Base-by-base conservation (phyloP, 2,113 vertebrate genomes). In the Corythoichthys intestinalis region DNA sequence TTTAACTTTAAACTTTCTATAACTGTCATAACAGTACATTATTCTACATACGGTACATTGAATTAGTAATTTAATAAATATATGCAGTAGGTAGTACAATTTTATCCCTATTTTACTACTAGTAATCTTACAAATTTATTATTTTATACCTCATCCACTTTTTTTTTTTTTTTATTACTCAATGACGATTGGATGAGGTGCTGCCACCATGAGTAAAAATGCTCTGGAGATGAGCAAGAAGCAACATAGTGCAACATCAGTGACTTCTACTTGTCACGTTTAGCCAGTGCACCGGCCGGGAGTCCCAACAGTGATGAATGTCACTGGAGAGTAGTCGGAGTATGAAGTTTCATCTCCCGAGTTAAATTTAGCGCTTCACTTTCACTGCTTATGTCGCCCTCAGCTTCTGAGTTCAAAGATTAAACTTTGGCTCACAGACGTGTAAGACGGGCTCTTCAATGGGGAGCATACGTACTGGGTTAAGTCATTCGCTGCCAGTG, bases 351-450 rank as follows among this genome's bases (percentile, higher is more conserved):
- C 91, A 80, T 65, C 17, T 67, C 77, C 70, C 53, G 69, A 68
- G 86, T 89, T 93, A 93, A 91, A 87, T 91, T 88, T 93, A 93
- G 89, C 67, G 71, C 20, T 83, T 81, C 64, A 70, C 70, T 90
- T 85, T 73, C 56, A 82, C 78, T 75, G 37, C 77, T 75, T 83
- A 75, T 85, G 60, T 39, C 52, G 15, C 69, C 39, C 56, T 17
- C 72, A 4, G 17, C 17, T 60, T 47, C 76, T 77, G 44, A 66
- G 35, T 38, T 49, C 4, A n/a, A 71, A 3, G 4, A 44, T 35
- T 28, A 46, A 4, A 15, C 37, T 54, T 39, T n/a, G 17, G 11
- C 28, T 13, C 34, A 44, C 37, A 47, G 65, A 57, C 1, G 9
- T n/a, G 2, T n/a, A 5, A 37, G 20, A 8, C 53, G 28, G 4